These are phyloP conservation scores for Halocynthia roretzi DNA, from an alignment of 23 tunicate species.

Conservation along the genomic window DNA sequence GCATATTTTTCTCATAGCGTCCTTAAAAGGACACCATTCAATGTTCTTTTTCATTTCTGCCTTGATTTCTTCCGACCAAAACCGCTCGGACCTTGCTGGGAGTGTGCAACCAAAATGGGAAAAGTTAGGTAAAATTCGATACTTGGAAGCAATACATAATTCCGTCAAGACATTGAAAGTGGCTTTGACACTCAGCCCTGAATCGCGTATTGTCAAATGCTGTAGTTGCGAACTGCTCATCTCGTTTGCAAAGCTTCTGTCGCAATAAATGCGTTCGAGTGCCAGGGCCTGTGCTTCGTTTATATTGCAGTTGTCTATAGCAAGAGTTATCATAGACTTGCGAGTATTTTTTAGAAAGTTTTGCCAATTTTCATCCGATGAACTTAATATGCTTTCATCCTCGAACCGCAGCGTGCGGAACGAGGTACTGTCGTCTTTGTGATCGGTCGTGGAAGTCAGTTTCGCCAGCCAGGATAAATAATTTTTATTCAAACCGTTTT, in stretches of 20 bases:
- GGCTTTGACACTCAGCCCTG: not conserved
- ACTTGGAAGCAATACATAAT: not conserved
- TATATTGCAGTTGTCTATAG: conserved; percentile 24
- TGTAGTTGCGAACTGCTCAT: not conserved
- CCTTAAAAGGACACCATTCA: not conserved
- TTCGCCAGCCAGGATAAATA: conserved; percentile 15
- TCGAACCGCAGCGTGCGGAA: conserved; percentile 21
- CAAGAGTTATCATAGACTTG: not conserved
- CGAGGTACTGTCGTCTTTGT: not conserved
- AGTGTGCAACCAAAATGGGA: not conserved
- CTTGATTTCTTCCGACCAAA: not conserved
- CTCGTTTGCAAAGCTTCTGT: not conserved
- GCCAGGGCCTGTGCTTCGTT: conserved; percentile 6
- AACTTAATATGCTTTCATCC: conserved; percentile 8
- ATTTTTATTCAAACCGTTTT: conserved; percentile 20
- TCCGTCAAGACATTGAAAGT: not conserved
- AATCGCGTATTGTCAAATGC: not conserved
- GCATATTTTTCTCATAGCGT: not conserved
- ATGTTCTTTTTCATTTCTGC: not conserved
- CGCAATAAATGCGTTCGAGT: not conserved
- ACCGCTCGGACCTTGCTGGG: not conserved
- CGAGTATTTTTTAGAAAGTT: not conserved
- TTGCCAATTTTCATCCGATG: not conserved
- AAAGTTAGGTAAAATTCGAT: not conserved
- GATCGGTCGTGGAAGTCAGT: no score